Conservation (phyloP, 2,113 vertebrate genomes). For the Hoplias malabaricus region DNA sequence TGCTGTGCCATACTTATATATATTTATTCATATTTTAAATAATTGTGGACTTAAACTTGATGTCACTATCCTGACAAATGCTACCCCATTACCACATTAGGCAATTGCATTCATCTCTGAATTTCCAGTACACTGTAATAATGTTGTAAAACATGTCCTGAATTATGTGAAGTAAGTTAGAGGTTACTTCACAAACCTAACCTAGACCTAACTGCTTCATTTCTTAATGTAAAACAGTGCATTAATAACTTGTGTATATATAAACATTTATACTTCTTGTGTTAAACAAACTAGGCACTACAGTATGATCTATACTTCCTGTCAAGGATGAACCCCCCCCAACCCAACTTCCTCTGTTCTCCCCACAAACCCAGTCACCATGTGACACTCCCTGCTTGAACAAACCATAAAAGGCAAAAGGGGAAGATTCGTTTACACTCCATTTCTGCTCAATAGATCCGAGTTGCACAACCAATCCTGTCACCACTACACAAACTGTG, state of each 20-base stretch:
- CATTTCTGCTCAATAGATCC: background rate
- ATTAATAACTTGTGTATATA: background rate
- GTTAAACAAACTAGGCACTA: background rate
- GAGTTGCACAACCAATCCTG: background rate
- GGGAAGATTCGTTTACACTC: background rate
- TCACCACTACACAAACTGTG: background rate
- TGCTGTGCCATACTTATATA: too few relatives aligned
- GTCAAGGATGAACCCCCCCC: background rate
- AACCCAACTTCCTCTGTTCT: background rate
- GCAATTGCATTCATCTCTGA: background rate
- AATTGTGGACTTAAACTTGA: background rate
- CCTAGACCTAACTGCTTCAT: background rate
- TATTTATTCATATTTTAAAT: too few relatives aligned
- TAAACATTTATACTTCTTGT: background rate
- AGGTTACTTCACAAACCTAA: background rate
- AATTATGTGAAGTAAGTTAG: background rate
- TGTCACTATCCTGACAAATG: background rate
- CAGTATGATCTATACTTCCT: background rate
- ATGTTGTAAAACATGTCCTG: conserved; percentile 15
- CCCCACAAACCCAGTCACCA: background rate
- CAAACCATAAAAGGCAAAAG: conserved; percentile 20
- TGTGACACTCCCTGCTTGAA: background rate
- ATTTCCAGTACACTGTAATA: conserved; percentile 15
- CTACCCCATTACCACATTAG: background rate
- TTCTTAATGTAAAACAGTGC: background rate